Evolutionary conservation across 2,113 vertebrate species (phyloP), one percentile per base, ranked within the genome.

Genomic region (Carollia perspicillata): DNA sequence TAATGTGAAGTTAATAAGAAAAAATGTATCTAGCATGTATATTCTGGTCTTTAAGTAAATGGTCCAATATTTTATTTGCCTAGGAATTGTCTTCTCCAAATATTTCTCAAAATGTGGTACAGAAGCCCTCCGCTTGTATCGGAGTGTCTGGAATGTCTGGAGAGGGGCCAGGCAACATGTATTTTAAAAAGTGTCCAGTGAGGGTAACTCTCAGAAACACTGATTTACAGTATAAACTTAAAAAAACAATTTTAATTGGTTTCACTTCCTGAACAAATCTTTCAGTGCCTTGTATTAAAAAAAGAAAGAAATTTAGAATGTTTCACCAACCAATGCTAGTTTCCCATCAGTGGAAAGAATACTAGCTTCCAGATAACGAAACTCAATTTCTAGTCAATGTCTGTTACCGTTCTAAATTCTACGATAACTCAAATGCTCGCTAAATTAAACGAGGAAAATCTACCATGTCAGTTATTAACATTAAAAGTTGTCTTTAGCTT

Each of bases 21-120:
- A 90, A 95, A 94, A 90, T 78, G 91, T 58, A 93, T 37, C 81
- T 93, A 97, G 47, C 44, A 89, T 42, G 51, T 94, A 77, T 94
- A 80, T 78, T 92, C 74, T 89, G 51, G 75, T 95, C 89, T 97
- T 92, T 89, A 95, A 89, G 78, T 78, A 95, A 95, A 94, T 42
- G 55, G 77, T 77, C 58, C 80, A 90, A 53, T 96, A 87, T 95
- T 95, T 87, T 83, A 95, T 93, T 90, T 96, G 68, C 78, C 84
- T 96, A 92, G 86, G 74, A 86, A 37, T 83, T 58, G 3, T 84
- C 66, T 85, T 93, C 63, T 94, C 94, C 94, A 95, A 90, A 53
- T 89, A 16, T 85, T 91, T 94, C 89, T 94, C 89, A 94, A 96
- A 95, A 92, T 93, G 63, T 65, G 63, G 78, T 93, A 85, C 33